Base-by-base conservation (phyloP, 2,797 vertebrate species). In the Sorex maritimensis region DNA sequence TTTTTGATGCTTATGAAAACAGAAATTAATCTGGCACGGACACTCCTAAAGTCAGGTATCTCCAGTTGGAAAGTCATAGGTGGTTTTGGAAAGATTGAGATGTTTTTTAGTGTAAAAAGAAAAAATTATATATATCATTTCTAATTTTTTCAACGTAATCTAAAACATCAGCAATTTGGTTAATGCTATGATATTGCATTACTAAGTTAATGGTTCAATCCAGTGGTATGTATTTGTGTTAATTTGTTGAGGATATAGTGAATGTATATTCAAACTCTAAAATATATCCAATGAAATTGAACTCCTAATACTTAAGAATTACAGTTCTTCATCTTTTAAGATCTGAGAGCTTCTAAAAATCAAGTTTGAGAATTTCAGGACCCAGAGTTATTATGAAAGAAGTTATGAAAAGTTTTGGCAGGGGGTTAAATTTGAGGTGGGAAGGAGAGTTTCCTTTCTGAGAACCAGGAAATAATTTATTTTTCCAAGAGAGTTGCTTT, bases 311-410 rank as follows among this genome's bases (percentile, higher is more conserved):
- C 74, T 87, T 94, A 80, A 58, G 81, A 93, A 95, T 93, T 80
- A 88, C 11, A 82, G 55, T 65, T 88, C 83, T 86, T 92, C 86
- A 80, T 91, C 52, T 82, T 94, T 90, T 96, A 88, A 95, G 93
- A 89, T 55, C 88, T 88, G 74, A 87, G 67, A 91, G 86, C 81
- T 79, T 91, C 58, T 52, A 95, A 94, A 88, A 83, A 93, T 67
- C n/a, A 95, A 94, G 55, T 77, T 58, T 95, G 84, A 94, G 55
- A 74, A 82, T 78, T 94, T 95, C 12, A 92, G 77, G 12, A 41
- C 87, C 78, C 92, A 78, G 49, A 92, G 55, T 81, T 86, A 81
- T 92, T 58, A 88, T 93, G 49, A 86, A 82, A 88, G 38, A 90
- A 63, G 71, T 73, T 67, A 86, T 21, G 55, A 79, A 93, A 84